phyloP scores from a whole-genome alignment of 1,140 invertebrate species.

The Thaumatotibia leucotreta region DNA sequence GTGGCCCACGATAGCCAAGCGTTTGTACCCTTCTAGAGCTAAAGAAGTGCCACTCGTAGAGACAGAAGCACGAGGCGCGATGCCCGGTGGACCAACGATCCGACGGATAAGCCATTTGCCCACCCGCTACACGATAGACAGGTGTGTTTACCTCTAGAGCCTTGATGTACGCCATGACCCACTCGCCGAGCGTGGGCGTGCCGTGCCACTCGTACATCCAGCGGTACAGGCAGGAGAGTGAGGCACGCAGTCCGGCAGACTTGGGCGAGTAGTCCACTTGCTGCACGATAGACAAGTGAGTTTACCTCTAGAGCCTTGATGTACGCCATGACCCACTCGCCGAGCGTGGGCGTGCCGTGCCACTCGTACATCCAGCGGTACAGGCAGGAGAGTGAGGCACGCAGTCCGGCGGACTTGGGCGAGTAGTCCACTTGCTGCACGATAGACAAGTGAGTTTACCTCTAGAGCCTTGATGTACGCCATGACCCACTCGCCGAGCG shows the following conservation, averaged over 20 bases:
- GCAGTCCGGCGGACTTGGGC: constrained; percentile 33
- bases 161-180: constrained; percentile 54
- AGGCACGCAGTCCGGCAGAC: constrained; percentile 35
- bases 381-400: constrained; percentile 47
- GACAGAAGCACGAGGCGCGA: constrained; percentile 42
- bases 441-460: constrained; percentile 25
- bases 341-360: constrained; percentile 44
- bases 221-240: constrained; percentile 49
- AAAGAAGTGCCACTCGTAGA: too few relatives aligned
- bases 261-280: constrained; percentile 40
- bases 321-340: constrained; percentile 52
- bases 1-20: too few relatives aligned
- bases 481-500: constrained; percentile 51
- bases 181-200: constrained; percentile 47
- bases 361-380: constrained; percentile 58
- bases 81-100: constrained; percentile 36
- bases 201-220: too few relatives aligned
- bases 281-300: too few relatives aligned
- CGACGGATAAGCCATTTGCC: constrained; percentile 47
- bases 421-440: constrained; percentile 42
- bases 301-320: constrained; percentile 59
- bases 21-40: too few relatives aligned
- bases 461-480: constrained; percentile 57
- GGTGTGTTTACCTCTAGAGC: constrained; percentile 54
- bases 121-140: constrained; percentile 41